These are phyloP conservation scores for Proterorhinus semilunaris DNA, from an alignment of 2,113 vertebrate genomes.

Conservation along the genomic window DNA sequence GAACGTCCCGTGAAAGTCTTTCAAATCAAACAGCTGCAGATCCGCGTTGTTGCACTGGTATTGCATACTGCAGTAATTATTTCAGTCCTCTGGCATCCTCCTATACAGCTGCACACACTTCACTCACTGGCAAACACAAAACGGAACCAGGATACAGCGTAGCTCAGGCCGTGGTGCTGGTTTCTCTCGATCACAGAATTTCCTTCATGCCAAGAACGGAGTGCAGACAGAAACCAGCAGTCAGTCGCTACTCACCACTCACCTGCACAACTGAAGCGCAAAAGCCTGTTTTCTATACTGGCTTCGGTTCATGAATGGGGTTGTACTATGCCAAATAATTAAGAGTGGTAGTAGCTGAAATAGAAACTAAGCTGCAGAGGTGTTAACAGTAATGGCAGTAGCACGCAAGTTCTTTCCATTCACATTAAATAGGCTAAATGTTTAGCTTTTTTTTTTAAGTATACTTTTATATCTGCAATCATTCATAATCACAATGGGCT, in stretches of 20 bases:
- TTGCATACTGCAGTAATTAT: conserved; percentile 61
- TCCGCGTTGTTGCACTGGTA: conserved; percentile 28
- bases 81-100: conserved; percentile 59
- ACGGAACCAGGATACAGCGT: conserved; percentile 9
- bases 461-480: too few species aligned
- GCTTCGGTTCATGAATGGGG: conserved; percentile 26
- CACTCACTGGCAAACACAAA: conserved; percentile 53
- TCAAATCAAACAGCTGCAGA: conserved; percentile 66
- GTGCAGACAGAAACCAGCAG: conserved; percentile 46
- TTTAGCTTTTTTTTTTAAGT: too few species aligned
- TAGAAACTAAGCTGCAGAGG: conserved; percentile 1
- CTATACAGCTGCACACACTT: conserved; percentile 66
- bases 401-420: too few species aligned
- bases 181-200: conserved; percentile 41
- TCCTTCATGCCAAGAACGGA: conserved; percentile 42
- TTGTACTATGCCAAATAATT: conserved; percentile 12
- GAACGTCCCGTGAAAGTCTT: conserved; percentile 46
- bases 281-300: conserved; percentile 49
- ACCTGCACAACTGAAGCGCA: conserved; percentile 34
- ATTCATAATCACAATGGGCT: background rate
- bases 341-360: background rate
- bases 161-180: conserved; percentile 29
- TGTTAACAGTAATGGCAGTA: conserved; percentile 32
- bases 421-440: too few species aligned
- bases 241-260: conserved; percentile 13